These are phyloP conservation scores for Lasioglossum zephyrum DNA, from an alignment of 2,888 invertebrate genomes.

Conservation along the genomic window DNA sequence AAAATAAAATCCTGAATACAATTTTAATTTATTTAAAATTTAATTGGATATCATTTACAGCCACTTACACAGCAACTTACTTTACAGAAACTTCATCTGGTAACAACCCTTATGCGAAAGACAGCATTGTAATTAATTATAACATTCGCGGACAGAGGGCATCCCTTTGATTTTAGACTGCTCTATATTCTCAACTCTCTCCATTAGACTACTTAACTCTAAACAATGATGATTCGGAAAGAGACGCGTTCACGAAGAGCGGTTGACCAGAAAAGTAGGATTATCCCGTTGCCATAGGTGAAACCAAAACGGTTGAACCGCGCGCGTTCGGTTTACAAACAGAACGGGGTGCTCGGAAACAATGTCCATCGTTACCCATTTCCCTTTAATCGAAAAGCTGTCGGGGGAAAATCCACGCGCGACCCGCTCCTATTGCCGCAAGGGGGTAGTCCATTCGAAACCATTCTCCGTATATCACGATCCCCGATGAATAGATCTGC, in stretches of 20 bases:
- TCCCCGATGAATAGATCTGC: slow-evolving; percentile 25
- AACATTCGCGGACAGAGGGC: neutral
- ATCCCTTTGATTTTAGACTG: neutral
- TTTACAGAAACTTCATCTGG: too few species aligned
- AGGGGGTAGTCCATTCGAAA: slow-evolving; percentile 21
- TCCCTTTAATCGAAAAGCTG: slow-evolving; percentile 44
- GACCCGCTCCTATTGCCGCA: neutral
- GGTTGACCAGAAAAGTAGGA: slow-evolving; percentile 30
- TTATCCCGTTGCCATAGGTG: slow-evolving; percentile 23
- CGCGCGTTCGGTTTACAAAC: slow-evolving; percentile 30
- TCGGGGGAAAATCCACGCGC: slow-evolving; percentile 22
- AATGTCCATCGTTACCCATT: slow-evolving; percentile 37
- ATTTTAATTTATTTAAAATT: too few species aligned
- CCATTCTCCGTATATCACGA: slow-evolving; percentile 16
- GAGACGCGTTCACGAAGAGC: neutral
- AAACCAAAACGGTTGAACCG: slow-evolving; percentile 9
- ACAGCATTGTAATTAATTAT: neutral
- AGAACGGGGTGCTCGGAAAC: slow-evolving; percentile 24
- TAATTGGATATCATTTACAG: too few species aligned
- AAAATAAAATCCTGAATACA: too few species aligned
- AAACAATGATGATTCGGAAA: neutral
- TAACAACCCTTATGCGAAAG: too few species aligned
- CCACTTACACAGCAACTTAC: too few species aligned
- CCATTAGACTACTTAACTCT: neutral
- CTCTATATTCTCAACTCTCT: neutral